These are phyloP conservation scores for Crossaster papposus DNA, from an alignment of 53 echinoderm and acorn worm genomes.

Conservation along the genomic window DNA sequence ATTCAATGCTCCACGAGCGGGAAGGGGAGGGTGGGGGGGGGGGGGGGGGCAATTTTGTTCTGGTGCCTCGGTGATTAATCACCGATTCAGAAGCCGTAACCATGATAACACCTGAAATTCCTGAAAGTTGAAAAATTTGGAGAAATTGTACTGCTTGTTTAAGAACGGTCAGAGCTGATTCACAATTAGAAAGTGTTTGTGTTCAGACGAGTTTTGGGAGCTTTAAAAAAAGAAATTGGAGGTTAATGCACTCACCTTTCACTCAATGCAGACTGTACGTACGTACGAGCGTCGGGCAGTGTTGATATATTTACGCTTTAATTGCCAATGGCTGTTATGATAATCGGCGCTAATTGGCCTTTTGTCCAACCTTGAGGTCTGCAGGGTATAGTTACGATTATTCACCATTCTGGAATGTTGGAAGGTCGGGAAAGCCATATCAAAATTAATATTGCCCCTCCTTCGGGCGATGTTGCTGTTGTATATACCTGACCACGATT, in stretches of 20 bases:
- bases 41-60: no score
- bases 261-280: not conserved
- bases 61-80: no score
- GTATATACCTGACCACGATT: not conserved
- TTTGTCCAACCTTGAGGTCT: not conserved
- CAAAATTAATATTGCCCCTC: not conserved
- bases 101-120: no score
- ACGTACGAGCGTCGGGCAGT: no score
- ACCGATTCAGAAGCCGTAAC: no score
- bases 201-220: no score
- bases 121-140: no score
- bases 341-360: constrained; percentile 3
- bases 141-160: no score
- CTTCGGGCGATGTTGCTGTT: not conserved
- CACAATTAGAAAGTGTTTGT: no score
- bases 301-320: not conserved
- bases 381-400: constrained; percentile 16
- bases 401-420: constrained; percentile 36
- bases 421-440: constrained; percentile 21
- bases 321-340: not conserved
- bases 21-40: no score
- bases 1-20: no score
- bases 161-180: no score
- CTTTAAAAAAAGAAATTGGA: not conserved
- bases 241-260: not conserved